Percentiles rank a stretch among this genome's conserved stretches.
phyloP scores from a whole-genome alignment of 2,888 invertebrate species.

The Choreutis nemorana region DNA sequence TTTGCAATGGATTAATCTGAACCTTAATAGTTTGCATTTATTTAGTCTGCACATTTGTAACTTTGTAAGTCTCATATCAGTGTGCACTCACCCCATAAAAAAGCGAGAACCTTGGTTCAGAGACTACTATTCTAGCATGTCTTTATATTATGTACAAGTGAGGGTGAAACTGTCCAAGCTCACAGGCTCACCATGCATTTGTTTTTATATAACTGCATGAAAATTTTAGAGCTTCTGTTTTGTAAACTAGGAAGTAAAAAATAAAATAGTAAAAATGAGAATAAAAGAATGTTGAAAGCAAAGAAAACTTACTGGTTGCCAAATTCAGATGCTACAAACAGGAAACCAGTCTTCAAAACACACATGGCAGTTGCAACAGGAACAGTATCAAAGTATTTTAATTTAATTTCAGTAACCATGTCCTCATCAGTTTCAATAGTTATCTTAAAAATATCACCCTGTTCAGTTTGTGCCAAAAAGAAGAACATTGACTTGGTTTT shows the following conservation, averaged over 20 bases:
- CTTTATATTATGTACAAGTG: conserved; percentile 21
- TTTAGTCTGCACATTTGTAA: conserved; percentile 1
- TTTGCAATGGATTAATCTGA: too few relatives aligned
- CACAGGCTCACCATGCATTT: conserved; percentile 28
- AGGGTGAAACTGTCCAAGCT: conserved; percentile 22
- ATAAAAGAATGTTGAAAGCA: conserved; percentile 2
- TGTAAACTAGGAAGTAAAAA: conserved; percentile 7
- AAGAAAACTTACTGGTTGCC: conserved; percentile 95
- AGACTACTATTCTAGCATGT: conserved; percentile 56
- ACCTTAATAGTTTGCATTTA: conserved; percentile 3
- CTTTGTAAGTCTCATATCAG: conserved; percentile 63
- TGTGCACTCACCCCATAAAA: conserved; percentile 62
- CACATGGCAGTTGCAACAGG: conserved; percentile 97
- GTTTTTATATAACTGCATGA: neutral
- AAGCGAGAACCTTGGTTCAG: conserved; percentile 72
- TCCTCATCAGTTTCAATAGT: conserved; percentile 97
- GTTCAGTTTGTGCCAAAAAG: conserved; percentile 98
- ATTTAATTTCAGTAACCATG: conserved; percentile 97
- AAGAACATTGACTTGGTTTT: conserved; percentile 99
- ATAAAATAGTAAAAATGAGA: conserved; percentile 2
- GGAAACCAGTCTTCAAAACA: conserved; percentile 97
- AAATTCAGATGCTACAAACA: conserved; percentile 98
- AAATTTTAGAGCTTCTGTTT: conserved; percentile 1
- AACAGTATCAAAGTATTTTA: conserved; percentile 99
- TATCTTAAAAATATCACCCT: conserved; percentile 89